Evolutionary conservation across 92 coral and sea anemone species (phyloP).

Genomic region (Bergia puertoricense): DNA sequence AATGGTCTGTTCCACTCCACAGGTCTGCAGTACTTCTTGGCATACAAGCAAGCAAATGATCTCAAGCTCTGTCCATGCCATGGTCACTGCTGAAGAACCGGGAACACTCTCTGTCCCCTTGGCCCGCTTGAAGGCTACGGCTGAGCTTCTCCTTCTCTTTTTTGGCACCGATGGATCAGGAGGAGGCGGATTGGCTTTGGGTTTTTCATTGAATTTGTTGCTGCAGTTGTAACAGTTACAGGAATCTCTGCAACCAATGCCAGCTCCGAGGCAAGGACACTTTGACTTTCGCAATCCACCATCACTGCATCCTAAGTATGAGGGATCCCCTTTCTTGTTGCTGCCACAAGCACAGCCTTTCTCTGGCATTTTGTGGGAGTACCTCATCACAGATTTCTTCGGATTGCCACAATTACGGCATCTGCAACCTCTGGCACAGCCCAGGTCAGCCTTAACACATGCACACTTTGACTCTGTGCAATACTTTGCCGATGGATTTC

Average conservation of each 20-base stretch:
- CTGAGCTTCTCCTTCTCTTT: slow-evolving; percentile 29
- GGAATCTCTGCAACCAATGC: slow-evolving; percentile 29
- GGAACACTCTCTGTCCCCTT: slow-evolving; percentile 29
- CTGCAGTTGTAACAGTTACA: slow-evolving; percentile 38
- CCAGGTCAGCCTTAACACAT: slow-evolving; percentile 32
- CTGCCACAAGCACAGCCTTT: slow-evolving; percentile 47
- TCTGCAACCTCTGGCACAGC: slow-evolving; percentile 43
- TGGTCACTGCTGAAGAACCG: slow-evolving; percentile 39
- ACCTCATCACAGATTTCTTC: slow-evolving; percentile 1
- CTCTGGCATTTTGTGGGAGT: slow-evolving; percentile 5
- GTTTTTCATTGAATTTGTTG: slow-evolving; percentile 36
- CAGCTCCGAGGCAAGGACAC: slow-evolving; percentile 45
- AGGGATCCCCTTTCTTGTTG: slow-evolving; percentile 34
- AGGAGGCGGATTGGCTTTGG: slow-evolving; percentile 14
- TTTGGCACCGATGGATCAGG: slow-evolving; percentile 28
- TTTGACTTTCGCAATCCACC: slow-evolving; percentile 26
- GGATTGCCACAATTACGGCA: slow-evolving; percentile 40
- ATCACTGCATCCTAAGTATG: slow-evolving; percentile 34
- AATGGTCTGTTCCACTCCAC: slow-evolving; percentile 35
- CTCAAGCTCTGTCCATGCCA: slow-evolving; percentile 38
- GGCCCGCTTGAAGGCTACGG: slow-evolving; percentile 38
- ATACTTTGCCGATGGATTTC: neutral
- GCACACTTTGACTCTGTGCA: slow-evolving; percentile 37
- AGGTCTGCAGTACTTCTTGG: slow-evolving; percentile 42
- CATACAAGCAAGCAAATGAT: slow-evolving; percentile 38